These are phyloP conservation scores for Hymenopus coronatus DNA, from an alignment of 2,888 invertebrate species.

Conservation along the genomic window DNA sequence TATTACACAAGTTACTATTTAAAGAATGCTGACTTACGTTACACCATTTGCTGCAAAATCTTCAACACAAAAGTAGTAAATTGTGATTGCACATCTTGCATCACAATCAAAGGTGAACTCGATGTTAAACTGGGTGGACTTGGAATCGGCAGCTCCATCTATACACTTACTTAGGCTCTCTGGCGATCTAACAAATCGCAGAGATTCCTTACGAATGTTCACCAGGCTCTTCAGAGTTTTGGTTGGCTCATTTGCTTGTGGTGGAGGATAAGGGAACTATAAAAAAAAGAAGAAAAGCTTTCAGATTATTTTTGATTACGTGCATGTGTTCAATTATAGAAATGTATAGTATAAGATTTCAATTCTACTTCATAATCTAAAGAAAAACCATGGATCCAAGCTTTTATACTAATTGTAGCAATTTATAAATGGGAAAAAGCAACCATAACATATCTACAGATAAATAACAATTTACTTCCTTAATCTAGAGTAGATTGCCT, in stretches of 20 bases:
- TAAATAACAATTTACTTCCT: too few species aligned
- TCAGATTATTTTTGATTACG: neutral
- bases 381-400: too few species aligned
- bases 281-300: conserved; percentile 39
- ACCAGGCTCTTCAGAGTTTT: conserved; percentile 94
- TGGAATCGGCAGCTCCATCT: conserved; percentile 37
- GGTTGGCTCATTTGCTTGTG: conserved; percentile 94
- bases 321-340: neutral
- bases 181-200: conserved; percentile 73
- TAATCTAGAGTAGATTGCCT: too few species aligned
- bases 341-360: too few species aligned
- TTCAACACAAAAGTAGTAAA: conserved; percentile 94
- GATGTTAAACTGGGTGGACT: conserved; percentile 70
- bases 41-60: conserved; percentile 84
- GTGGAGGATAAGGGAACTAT: conserved; percentile 95
- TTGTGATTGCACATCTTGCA: conserved; percentile 87
- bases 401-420: too few species aligned
- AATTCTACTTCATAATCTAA: too few species aligned
- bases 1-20: neutral
- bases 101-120: conserved; percentile 98
- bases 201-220: conserved; percentile 94
- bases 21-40: conserved; percentile 58
- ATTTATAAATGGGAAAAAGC: too few species aligned
- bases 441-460: too few species aligned
- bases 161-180: conserved; percentile 55